phyloP scores from a whole-genome alignment of 2,797 vertebrate species.

The Pygocentrus nattereri region DNA sequence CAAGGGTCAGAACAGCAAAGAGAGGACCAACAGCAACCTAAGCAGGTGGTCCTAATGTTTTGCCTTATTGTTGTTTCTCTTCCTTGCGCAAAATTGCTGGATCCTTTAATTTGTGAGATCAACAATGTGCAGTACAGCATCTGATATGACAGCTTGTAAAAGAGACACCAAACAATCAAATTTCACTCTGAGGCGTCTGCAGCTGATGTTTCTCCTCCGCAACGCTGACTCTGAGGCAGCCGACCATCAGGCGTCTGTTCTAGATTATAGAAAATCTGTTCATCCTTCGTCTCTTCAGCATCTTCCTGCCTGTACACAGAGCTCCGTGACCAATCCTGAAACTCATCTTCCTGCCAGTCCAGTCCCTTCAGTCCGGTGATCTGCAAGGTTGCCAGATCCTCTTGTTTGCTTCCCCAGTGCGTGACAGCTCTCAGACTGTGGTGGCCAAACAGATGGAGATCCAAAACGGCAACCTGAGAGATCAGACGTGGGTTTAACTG shows the following conservation, averaged over 20 bases:
- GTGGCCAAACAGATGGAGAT: conserved; percentile 46
- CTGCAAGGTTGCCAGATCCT: conserved; percentile 42
- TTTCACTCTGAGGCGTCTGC: conserved; percentile 33
- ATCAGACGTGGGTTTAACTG: neutral
- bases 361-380: conserved; percentile 12
- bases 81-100: no score
- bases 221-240: conserved; percentile 8
- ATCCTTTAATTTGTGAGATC: no score
- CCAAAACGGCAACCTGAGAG: conserved; percentile 1
- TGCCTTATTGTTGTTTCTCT: no score
- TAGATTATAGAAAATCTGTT: conserved; percentile 35
- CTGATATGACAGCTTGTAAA: conserved; percentile 37
- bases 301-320: conserved; percentile 27
- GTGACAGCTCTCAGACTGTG: conserved; percentile 15
- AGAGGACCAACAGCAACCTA: no score
- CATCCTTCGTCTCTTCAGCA: conserved; percentile 32
- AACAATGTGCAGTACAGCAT: conserved; percentile 14
- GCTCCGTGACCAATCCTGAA: conserved; percentile 28
- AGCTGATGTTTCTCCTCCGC: conserved; percentile 8
- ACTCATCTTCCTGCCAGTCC: conserved; percentile 8
- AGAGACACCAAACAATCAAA: conserved; percentile 38
- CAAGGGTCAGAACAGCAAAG: no score
- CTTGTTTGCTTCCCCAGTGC: conserved; percentile 18
- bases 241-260: conserved; percentile 36
- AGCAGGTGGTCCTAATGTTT: no score